Percentiles rank a stretch among this genome's conserved stretches.
Conservation (phyloP, 2,888 invertebrate species). For the Eudasyphora cyanicolor region DNA sequence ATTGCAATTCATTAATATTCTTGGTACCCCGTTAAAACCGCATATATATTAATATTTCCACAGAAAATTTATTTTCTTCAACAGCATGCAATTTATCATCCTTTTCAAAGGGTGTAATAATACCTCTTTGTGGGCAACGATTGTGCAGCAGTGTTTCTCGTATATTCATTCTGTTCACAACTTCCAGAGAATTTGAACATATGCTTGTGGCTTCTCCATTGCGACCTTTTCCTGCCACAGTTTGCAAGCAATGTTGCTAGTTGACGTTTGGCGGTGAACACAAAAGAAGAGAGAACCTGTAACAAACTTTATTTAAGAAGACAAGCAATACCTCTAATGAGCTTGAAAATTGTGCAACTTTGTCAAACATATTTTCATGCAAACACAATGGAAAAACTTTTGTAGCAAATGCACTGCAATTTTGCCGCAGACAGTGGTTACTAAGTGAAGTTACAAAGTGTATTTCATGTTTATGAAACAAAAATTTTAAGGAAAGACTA, state of each 20-base stretch:
- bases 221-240: not conserved
- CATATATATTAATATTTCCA: conserved; percentile 18
- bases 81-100: conserved; percentile 3
- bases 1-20: not conserved
- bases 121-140: not conserved
- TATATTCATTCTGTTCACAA: not conserved
- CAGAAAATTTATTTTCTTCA: not conserved
- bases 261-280: not conserved
- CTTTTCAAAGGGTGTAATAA: not conserved
- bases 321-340: conserved; percentile 61
- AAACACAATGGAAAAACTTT: conserved; percentile 37
- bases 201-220: not conserved
- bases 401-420: not conserved
- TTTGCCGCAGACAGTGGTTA: not conserved
- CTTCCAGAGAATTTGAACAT: not conserved
- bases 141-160: not conserved
- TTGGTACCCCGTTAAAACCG: not conserved
- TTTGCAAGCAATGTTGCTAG: not conserved
- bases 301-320: conserved; percentile 27
- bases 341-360: conserved; percentile 66
- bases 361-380: conserved; percentile 55
- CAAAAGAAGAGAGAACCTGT: conserved; percentile 11
- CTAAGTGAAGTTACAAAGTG: too few relatives aligned
- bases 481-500: too few relatives aligned
- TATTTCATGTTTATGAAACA: too few relatives aligned